phyloP scores from a whole-genome alignment of 2,113 vertebrate genomes.

The Albula glossodonta region DNA sequence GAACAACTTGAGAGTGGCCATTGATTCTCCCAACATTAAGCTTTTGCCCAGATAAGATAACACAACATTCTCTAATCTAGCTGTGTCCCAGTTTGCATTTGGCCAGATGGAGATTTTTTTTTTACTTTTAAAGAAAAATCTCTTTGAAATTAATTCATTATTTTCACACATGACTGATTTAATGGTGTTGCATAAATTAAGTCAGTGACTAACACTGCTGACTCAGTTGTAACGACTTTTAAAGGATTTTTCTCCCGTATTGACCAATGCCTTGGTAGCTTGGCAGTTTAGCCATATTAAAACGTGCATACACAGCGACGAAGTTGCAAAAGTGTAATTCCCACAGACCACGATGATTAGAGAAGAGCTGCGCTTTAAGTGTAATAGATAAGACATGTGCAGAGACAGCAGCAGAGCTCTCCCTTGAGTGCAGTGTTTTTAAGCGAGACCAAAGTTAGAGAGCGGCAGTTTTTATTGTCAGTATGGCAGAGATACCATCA shows the following conservation, averaged over 20 bases:
- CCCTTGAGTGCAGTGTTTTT: constrained; percentile 34
- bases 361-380: constrained; percentile 36
- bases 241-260: background rate
- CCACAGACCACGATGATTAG: constrained; percentile 46
- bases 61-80: constrained; percentile 67
- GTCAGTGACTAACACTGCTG: constrained; percentile 48
- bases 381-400: constrained; percentile 55
- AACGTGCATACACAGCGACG: constrained; percentile 9
- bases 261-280: background rate
- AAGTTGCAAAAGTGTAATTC: constrained; percentile 53
- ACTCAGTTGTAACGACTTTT: background rate
- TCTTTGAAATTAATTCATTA: constrained; percentile 73
- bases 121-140: constrained; percentile 62
- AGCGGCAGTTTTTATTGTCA: constrained; percentile 68
- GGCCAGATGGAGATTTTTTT: constrained; percentile 66
- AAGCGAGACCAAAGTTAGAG: constrained; percentile 55
- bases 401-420: constrained; percentile 12
- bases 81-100: constrained; percentile 71
- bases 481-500: constrained; percentile 71
- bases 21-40: constrained; percentile 69
- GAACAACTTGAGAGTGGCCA: constrained; percentile 63
- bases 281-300: constrained; percentile 48
- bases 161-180: constrained; percentile 64
- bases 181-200: constrained; percentile 61
- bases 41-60: constrained; percentile 65